Evolutionary conservation across 2,888 invertebrate genomes (phyloP).

Genomic region (Microctonus brassicae): DNA sequence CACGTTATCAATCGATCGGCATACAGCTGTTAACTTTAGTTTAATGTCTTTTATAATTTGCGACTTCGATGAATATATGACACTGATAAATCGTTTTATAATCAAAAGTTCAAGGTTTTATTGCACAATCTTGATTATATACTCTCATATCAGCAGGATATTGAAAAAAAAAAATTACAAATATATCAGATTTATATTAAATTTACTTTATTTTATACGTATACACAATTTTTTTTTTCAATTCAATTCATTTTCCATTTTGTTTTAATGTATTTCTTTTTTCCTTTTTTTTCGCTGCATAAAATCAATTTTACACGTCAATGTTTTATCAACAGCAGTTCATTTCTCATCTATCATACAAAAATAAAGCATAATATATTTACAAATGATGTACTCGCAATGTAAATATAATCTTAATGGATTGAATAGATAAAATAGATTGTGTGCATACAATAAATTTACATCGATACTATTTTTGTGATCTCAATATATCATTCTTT

Average conservation of each 20-base stretch:
- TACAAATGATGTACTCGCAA: conserved; percentile 55
- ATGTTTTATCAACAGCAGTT: background rate
- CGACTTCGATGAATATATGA: conserved; percentile 32
- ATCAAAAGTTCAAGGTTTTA: conserved; percentile 20
- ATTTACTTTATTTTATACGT: too few relatives aligned
- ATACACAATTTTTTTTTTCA: background rate
- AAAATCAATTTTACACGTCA: background rate
- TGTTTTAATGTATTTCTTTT: background rate
- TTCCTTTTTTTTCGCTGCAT: background rate
- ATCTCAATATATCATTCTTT: conserved; percentile 43
- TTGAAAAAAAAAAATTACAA: conserved; percentile 37
- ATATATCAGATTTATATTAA: too few relatives aligned
- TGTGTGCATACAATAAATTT: conserved; percentile 55
- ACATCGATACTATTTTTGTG: conserved; percentile 52
- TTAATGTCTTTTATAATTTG: conserved; percentile 20
- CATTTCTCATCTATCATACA: conserved; percentile 36
- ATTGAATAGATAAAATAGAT: conserved; percentile 58
- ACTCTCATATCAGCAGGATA: background rate
- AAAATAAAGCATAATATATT: conserved; percentile 50
- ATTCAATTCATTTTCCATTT: background rate
- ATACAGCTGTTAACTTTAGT: conserved; percentile 41
- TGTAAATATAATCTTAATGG: conserved; percentile 59
- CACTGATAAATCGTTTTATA: conserved; percentile 17
- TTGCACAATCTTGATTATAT: conserved; percentile 8
- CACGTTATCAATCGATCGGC: conserved; percentile 39